phyloP scores from a whole-genome alignment of 2,113 vertebrate species.

The Pongo pygmaeus region DNA sequence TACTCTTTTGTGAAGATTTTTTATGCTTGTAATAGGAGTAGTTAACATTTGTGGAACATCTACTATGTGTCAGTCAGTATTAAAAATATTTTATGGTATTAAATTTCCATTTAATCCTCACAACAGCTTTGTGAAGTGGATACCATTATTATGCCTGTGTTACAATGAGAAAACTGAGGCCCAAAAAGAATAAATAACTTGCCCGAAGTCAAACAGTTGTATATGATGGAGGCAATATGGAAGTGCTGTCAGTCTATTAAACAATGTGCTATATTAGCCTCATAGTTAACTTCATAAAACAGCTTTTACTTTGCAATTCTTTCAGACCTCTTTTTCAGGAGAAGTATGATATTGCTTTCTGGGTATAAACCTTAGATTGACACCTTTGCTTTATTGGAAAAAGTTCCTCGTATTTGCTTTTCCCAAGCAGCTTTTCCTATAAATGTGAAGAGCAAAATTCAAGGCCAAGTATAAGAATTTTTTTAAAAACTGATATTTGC shows the following conservation, averaged over 20 bases:
- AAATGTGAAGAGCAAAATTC: neutral
- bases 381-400: neutral
- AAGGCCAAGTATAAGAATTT: neutral
- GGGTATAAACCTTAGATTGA: neutral
- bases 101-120: neutral
- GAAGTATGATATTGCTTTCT: neutral
- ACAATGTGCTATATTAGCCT: fast-evolving
- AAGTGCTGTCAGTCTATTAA: too few species aligned
- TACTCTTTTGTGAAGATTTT: neutral
- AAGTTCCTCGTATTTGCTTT: neutral
- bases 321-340: neutral
- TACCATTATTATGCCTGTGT: neutral
- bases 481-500: neutral
- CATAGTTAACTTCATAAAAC: neutral
- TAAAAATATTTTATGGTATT: constrained; percentile 34
- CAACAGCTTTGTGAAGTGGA: neutral
- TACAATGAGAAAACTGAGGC: neutral
- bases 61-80: neutral
- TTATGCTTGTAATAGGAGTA: neutral
- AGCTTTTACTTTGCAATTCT: neutral
- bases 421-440: neutral
- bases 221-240: neutral
- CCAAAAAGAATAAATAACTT: neutral
- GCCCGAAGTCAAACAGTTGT: neutral
- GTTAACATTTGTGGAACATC: constrained; percentile 18